These are phyloP conservation scores for Acanthurus leucopareius DNA, from an alignment of 2,797 vertebrate genomes.

Conservation along the genomic window DNA sequence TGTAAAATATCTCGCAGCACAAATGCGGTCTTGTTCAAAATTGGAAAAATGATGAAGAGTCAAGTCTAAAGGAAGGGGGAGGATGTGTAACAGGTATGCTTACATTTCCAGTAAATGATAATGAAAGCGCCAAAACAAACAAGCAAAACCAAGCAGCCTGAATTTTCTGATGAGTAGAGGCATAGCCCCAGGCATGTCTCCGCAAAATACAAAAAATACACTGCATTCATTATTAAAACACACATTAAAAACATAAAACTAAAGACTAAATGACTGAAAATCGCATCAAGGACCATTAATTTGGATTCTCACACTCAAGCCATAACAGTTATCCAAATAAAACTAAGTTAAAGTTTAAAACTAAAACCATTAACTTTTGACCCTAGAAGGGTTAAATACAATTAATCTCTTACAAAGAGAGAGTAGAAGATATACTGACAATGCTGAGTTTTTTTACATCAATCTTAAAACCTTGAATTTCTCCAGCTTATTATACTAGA, in stretches of 20 bases:
- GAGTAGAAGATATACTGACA: constrained; percentile 46
- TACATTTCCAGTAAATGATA: constrained; percentile 37
- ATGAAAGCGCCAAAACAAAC: constrained; percentile 27
- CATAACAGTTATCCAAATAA: constrained; percentile 50
- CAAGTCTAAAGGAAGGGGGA: constrained; percentile 39
- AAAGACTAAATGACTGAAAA: constrained; percentile 28
- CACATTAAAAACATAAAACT: constrained; percentile 23
- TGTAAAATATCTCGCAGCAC: constrained; percentile 67
- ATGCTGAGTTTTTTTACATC: constrained; percentile 51
- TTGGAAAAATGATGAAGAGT: constrained; percentile 50
- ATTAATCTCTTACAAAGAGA: constrained; percentile 86
- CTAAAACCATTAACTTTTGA: constrained; percentile 55
- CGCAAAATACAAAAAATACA: constrained; percentile 41
- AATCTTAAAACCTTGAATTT: constrained; percentile 37
- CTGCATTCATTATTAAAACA: constrained; percentile 54
- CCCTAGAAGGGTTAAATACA: constrained; percentile 76
- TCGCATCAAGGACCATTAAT: constrained; percentile 40
- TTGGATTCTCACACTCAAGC: constrained; percentile 41
- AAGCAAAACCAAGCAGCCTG: constrained; percentile 38
- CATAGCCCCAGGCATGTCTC: constrained; percentile 50
- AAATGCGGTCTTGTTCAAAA: constrained; percentile 59
- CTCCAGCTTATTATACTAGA: constrained; percentile 31
- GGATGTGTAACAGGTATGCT: constrained; percentile 43
- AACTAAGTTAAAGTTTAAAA: constrained; percentile 54
- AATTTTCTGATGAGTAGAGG: constrained; percentile 49